Base-by-base conservation (phyloP, 2,113 vertebrate species). In the Campylorhamphus procurvoides region DNA sequence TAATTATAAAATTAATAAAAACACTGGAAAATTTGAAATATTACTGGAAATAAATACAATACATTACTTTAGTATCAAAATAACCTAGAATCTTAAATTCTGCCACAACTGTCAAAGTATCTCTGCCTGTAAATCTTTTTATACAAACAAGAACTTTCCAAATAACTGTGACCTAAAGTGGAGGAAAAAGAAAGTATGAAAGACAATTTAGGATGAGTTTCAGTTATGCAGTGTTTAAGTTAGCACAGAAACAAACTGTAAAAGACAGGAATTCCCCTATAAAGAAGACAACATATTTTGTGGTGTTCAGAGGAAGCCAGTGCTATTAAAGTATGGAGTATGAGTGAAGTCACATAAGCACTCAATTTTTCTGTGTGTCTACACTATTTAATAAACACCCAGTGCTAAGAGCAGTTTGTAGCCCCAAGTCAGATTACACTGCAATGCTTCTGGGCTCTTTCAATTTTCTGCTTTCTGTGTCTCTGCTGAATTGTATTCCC, bases 361-460 rank as follows among this genome's bases (percentile, higher is more conserved):
- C 7, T 25, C 31, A 44, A 2, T 1, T 81, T 60, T 87, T 69
- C 10, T 71, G 4, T 66, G 3, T 52, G 49, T 14, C 25, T 46
- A 33, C 5, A n/a, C 6, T 40, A 12, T 18, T 56, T 37, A 62
- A 8, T 58, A 55, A 80, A 52, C 6, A 47, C 0, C 1, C 10
- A 37, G 44, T 18, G 1, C 7, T 58, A 66, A 27, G 14, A 52
- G 1, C 4, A 29, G 67, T 83, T 87, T 64, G 24, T 56, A 10
- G 5, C 5, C 6, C 2, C 14, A 62, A 42, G 15, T 58, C 44
- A 37, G 6, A 46, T 46, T 77, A 10, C 3, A 31, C 20, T 77
- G 14, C 23, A 64, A 14, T 0, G 0, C 3, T 42, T 80, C 24
- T 52, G 12, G 4, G 17, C 52, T 56, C 3, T 84, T 81, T 66